These are phyloP conservation scores for Acanthosoma haemorrhoidale DNA, from an alignment of 2,888 invertebrate genomes.

Conservation along the genomic window DNA sequence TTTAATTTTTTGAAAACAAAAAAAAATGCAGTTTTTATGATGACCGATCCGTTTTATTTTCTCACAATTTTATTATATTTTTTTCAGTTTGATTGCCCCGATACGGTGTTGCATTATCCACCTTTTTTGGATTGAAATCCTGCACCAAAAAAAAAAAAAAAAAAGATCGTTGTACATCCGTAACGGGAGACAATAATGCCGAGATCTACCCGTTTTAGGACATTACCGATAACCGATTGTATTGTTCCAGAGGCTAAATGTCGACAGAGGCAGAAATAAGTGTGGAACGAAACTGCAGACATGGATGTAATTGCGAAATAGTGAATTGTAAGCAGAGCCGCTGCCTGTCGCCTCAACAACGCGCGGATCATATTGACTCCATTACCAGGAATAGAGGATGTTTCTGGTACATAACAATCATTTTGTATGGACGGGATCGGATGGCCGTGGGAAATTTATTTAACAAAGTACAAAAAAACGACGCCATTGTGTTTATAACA, in stretches of 20 bases:
- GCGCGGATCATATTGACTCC: not conserved
- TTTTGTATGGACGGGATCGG: not conserved
- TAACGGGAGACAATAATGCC: not conserved
- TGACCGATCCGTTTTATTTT: not conserved
- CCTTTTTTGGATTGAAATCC: not conserved
- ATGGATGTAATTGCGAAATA: slow-evolving; percentile 3
- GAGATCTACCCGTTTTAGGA: not conserved
- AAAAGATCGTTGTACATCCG: not conserved
- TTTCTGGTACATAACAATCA: slow-evolving; percentile 5
- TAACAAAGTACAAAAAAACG: not conserved
- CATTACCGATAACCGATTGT: slow-evolving; percentile 2
- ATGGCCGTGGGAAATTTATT: slow-evolving; percentile 8
- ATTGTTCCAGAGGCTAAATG: not conserved
- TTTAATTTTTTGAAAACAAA: not conserved
- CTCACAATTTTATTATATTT: not conserved
- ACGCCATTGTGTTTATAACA: too few species aligned
- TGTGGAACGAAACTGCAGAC: slow-evolving; percentile 7
- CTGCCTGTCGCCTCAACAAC: too few species aligned
- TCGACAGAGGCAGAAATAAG: not conserved
- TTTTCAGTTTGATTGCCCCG: not conserved
- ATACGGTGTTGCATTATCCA: not conserved
- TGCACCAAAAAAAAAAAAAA: not conserved
- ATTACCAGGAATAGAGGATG: slow-evolving; percentile 2
- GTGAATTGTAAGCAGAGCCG: not conserved
- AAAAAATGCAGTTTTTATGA: not conserved